Conservation (phyloP, 2,888 invertebrate genomes). For the Phyllotreta striolata region DNA sequence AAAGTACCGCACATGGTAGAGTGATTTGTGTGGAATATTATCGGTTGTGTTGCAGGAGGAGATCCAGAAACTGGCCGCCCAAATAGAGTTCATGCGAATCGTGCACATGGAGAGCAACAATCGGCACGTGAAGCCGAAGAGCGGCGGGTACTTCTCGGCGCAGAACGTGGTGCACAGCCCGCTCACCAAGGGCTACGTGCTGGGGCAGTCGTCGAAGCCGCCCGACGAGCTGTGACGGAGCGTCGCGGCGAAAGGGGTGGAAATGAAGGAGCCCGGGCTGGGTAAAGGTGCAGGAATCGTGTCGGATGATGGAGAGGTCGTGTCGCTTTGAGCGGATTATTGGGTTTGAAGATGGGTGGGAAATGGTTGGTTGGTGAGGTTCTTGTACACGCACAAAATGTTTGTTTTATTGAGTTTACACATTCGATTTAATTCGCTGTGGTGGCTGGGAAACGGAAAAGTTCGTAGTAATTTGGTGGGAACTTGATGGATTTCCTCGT, state of each 20-base stretch:
- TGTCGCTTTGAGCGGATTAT: no score
- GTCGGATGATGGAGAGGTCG: no score
- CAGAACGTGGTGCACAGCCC: constrained; percentile 61
- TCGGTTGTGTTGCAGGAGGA: constrained; percentile 72
- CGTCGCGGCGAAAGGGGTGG: constrained; percentile 2
- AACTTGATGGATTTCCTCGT: no score
- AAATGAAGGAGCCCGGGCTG: no score
- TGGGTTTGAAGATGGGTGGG: no score
- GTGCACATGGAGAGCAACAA: constrained; percentile 95
- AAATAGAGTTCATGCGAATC: constrained; percentile 93
- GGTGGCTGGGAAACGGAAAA: no score
- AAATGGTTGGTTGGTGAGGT: no score
- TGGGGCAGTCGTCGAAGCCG: constrained; percentile 48
- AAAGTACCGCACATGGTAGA: constrained; percentile 67
- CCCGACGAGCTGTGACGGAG: constrained; percentile 55
- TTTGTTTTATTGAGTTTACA: no score
- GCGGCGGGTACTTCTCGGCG: constrained; percentile 81
- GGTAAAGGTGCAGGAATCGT: no score
- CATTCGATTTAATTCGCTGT: no score
- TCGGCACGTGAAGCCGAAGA: constrained; percentile 83
- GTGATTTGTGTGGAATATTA: not conserved
- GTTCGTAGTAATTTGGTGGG: no score
- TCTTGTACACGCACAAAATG: no score
- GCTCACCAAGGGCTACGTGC: constrained; percentile 54
- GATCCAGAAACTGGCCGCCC: constrained; percentile 88